Percentiles rank a stretch among this genome's conserved stretches.
Evolutionary conservation across 2,797 vertebrate genomes (phyloP).

Genomic region (Silurus lanzhouensis): DNA sequence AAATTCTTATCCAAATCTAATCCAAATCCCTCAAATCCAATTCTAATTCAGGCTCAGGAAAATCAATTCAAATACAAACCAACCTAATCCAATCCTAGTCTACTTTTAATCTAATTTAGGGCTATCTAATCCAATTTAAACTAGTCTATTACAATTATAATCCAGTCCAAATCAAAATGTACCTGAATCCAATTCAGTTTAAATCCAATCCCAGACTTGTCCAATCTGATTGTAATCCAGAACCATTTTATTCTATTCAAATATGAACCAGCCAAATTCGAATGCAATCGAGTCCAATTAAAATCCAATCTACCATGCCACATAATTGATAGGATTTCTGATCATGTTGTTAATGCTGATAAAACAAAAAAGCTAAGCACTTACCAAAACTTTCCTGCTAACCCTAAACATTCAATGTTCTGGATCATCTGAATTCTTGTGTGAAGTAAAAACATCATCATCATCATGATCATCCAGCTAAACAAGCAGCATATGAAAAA

Average conservation of each 20-base stretch:
- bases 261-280: too few relatives aligned
- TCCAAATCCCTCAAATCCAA: neutral
- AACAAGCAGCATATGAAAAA: conserved; percentile 42
- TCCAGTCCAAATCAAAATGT: neutral
- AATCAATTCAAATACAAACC: neutral
- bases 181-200: too few relatives aligned
- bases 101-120: too few relatives aligned
- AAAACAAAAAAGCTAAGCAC: neutral
- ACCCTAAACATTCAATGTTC: neutral
- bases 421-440: neutral
- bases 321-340: neutral
- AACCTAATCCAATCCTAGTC: neutral
- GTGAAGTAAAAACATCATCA: neutral
- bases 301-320: neutral
- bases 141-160: too few relatives aligned
- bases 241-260: neutral
- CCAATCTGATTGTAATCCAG: neutral
- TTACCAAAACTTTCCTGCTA: neutral
- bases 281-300: too few relatives aligned
- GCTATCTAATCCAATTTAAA: too few relatives aligned
- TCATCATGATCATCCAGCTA: conserved; percentile 10
- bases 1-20: too few relatives aligned
- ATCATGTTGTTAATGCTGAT: neutral
- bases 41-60: neutral
- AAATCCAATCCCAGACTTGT: neutral